phyloP scores from a whole-genome alignment of 2,888 invertebrate genomes.

The Candidula unifasciata region DNA sequence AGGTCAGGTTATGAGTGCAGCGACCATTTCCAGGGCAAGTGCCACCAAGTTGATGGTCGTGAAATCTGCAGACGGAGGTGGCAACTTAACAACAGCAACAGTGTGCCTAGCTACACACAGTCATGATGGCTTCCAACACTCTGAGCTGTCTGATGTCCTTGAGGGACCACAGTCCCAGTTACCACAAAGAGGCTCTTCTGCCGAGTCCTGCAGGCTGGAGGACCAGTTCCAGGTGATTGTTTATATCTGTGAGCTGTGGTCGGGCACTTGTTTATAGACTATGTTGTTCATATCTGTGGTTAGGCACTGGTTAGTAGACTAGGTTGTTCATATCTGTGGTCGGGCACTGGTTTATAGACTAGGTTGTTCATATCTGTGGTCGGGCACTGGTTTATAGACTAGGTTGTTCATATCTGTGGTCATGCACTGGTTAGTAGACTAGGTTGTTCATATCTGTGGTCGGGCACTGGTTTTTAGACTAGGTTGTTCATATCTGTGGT shows the following conservation, averaged over 20 bases:
- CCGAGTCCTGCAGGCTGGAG: neutral
- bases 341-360: too few species aligned
- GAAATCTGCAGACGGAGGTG: neutral
- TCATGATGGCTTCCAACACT: neutral
- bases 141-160: neutral
- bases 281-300: too few species aligned
- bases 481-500: too few species aligned
- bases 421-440: too few species aligned
- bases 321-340: too few species aligned
- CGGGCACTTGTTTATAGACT: too few species aligned
- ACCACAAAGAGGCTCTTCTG: neutral
- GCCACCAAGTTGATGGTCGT: neutral
- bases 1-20: constrained; percentile 20
- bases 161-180: neutral
- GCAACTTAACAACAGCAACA: neutral
- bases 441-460: too few species aligned
- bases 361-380: too few species aligned
- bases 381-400: too few species aligned
- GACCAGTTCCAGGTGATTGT: constrained; percentile 13
- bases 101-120: neutral
- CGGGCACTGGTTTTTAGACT: too few species aligned
- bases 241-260: neutral
- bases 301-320: too few species aligned
- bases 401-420: too few species aligned
- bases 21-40: neutral